Percentiles rank a stretch among this genome's conserved stretches.
Evolutionary conservation across 2,113 vertebrate species (phyloP).

Genomic region (Corythornis cristatus): DNA sequence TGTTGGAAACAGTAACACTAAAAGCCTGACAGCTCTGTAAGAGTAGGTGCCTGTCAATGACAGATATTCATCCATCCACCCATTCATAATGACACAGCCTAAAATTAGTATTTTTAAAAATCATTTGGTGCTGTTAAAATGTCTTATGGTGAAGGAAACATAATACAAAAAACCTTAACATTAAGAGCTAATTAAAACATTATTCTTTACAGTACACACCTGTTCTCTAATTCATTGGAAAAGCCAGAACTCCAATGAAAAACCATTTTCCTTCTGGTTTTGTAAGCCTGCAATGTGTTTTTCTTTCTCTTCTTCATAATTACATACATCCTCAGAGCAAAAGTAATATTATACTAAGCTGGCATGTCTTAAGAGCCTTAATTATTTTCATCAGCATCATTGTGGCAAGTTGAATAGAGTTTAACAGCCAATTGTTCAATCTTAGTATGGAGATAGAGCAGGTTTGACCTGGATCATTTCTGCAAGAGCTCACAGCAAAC

Average conservation of each 20-base stretch:
- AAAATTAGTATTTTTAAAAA: constrained; percentile 12
- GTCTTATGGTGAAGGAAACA: neutral
- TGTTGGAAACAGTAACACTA: constrained; percentile 10
- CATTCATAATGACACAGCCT: constrained; percentile 6
- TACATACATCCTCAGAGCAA: neutral
- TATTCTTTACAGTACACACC: neutral
- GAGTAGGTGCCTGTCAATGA: constrained; percentile 47
- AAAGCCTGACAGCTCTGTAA: constrained; percentile 31
- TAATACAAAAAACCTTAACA: neutral
- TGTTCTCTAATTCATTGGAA: neutral
- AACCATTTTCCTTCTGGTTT: neutral
- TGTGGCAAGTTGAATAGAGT: neutral
- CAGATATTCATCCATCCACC: constrained; percentile 40
- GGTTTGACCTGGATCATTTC: neutral
- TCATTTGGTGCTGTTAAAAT: neutral
- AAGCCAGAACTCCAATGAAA: neutral
- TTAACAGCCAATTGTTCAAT: neutral
- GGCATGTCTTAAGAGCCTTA: neutral
- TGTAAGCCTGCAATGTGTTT: neutral
- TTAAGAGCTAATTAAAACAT: neutral
- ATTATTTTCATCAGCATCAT: neutral
- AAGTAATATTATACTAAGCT: neutral
- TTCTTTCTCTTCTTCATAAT: neutral
- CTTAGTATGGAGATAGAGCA: neutral
- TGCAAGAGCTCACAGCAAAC: neutral